A percentile compares a stretch with the other conserved stretches of the same genome.
Evolutionary conservation across 2,797 vertebrate species (phyloP).

Genomic region (Spinus pinus): DNA sequence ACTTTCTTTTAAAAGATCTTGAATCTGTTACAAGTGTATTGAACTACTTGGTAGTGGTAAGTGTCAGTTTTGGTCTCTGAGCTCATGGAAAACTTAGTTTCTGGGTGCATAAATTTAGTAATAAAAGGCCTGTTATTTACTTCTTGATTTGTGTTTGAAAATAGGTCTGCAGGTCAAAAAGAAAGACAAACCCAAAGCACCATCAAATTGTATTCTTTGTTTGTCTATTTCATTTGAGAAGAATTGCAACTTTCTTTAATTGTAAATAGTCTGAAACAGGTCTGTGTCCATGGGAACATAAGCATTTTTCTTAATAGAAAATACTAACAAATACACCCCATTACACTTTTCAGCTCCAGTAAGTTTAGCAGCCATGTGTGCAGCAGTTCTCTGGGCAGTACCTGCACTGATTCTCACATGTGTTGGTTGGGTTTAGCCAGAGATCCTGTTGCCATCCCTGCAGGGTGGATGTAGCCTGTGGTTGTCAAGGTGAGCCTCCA

Average conservation of each 20-base stretch:
- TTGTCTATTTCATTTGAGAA: background rate
- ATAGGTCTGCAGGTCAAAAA: background rate
- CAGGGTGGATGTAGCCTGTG: background rate
- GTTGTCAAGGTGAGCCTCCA: background rate
- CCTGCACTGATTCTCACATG: rapidly evolving
- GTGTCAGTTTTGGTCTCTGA: background rate
- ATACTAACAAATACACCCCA: rapidly evolving
- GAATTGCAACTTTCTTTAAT: background rate
- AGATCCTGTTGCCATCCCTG: background rate
- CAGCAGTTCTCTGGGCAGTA: background rate
- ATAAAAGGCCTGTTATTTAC: background rate
- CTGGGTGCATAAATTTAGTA: background rate
- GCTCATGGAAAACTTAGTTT: background rate
- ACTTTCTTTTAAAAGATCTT: background rate
- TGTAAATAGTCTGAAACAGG: background rate
- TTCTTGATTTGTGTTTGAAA: background rate
- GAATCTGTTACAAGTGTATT: background rate
- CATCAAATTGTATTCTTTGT: background rate
- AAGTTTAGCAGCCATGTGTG: background rate
- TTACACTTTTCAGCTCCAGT: background rate
- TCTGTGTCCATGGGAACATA: background rate
- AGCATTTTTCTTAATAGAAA: background rate
- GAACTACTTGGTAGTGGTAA: background rate
- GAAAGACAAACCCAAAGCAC: background rate
- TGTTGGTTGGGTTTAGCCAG: background rate